phyloP scores from a whole-genome alignment of 1,140 invertebrate genomes.

The Himalopsyche phryganea region DNA sequence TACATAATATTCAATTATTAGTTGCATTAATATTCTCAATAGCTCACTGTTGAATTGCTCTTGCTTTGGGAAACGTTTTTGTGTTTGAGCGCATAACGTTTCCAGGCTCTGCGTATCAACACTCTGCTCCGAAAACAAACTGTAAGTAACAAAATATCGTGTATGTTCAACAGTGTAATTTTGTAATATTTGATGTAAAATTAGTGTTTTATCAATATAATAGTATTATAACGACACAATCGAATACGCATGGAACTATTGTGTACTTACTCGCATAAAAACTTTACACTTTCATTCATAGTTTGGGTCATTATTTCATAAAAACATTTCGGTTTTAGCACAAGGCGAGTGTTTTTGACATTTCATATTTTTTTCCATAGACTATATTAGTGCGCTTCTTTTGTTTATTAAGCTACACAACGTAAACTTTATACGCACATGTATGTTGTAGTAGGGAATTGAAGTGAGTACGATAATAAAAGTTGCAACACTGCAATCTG shows the following conservation, averaged over 20 bases:
- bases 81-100: constrained; percentile 57
- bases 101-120: constrained; percentile 49
- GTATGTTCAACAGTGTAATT: not conserved
- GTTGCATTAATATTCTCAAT: not conserved
- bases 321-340: not conserved
- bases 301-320: constrained; percentile 10
- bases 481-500: no score
- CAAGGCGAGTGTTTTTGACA: not conserved
- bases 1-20: not conserved
- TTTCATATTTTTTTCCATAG: not conserved
- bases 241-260: not conserved
- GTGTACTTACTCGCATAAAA: constrained; percentile 27
- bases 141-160: constrained; percentile 35
- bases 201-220: no score
- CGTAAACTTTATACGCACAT: no score
- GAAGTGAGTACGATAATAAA: no score
- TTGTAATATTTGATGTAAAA: no score
- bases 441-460: no score
- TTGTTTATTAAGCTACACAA: no score
- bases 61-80: constrained; percentile 70
- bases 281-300: constrained; percentile 18
- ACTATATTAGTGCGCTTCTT: no score
- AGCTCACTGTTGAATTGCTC: constrained; percentile 70
- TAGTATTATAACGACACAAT: no score
- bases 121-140: constrained; percentile 52